Percentiles rank a stretch among this genome's conserved stretches.
phyloP scores from a whole-genome alignment of 1,140 invertebrate genomes.

The Pseudoatta argentina region DNA sequence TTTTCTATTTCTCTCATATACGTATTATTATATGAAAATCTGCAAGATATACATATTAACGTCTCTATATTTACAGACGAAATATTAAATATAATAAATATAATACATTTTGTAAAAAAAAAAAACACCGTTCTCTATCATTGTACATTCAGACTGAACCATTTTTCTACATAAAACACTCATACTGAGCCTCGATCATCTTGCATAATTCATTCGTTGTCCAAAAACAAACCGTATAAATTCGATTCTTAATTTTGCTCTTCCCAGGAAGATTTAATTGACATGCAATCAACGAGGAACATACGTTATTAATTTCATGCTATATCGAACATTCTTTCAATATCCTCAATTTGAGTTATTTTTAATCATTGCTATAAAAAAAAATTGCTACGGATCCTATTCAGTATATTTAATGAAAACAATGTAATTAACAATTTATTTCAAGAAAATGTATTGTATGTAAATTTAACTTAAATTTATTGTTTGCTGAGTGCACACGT shows the following conservation, averaged over 20 bases:
- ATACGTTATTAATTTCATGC: background rate
- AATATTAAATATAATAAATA: background rate
- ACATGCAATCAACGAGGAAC: background rate
- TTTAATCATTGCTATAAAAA: too few species aligned
- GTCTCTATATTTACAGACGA: background rate
- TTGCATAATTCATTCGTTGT: background rate
- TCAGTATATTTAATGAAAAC: too few species aligned
- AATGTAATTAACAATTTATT: too few species aligned
- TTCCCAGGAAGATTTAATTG: background rate
- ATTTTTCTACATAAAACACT: background rate
- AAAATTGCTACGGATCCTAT: too few species aligned
- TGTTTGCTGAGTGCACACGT: too few species aligned
- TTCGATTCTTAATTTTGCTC: background rate
- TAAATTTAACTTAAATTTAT: too few species aligned
- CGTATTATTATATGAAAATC: background rate
- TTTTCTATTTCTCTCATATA: background rate
- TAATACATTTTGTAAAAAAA: background rate
- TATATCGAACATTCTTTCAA: too few species aligned
- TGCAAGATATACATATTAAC: background rate
- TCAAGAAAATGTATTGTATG: too few species aligned
- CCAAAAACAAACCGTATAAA: background rate
- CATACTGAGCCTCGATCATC: background rate
- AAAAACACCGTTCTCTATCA: background rate
- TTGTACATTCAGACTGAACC: background rate
- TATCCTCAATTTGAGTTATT: too few species aligned